These are phyloP conservation scores for Hylomyscus alleni DNA, from an alignment of 2,797 vertebrate species.

Conservation along the genomic window DNA sequence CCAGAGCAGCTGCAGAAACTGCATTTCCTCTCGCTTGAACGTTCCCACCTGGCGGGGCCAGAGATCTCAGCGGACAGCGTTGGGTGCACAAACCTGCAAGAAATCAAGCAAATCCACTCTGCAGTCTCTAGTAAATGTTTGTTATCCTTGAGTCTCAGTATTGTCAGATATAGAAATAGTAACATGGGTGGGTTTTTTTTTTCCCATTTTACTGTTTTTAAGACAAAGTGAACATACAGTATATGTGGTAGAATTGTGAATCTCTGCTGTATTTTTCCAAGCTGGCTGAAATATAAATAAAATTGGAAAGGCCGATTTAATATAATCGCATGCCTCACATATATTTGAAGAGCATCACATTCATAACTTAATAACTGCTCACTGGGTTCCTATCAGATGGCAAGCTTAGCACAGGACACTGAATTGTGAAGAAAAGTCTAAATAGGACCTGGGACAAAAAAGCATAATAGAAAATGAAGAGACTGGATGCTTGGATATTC, in stretches of 20 bases:
- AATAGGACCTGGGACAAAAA: neutral
- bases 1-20: neutral
- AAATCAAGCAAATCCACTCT: conserved; percentile 5
- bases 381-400: neutral
- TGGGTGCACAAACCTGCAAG: neutral
- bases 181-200: conserved; percentile 25
- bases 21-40: neutral
- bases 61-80: neutral
- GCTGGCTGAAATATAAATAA: conserved; percentile 15
- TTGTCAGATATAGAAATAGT: conserved; percentile 5
- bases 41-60: neutral
- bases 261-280: conserved; percentile 31
- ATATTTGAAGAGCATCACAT: conserved; percentile 1
- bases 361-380: neutral
- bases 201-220: neutral
- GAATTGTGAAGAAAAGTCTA: neutral
- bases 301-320: conserved; percentile 39
- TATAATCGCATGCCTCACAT: neutral
- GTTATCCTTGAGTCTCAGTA: neutral
- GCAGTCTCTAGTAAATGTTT: conserved; percentile 20
- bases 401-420: neutral
- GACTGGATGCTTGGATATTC: neutral
- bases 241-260: neutral
- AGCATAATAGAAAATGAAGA: neutral
- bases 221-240: neutral